Evolutionary conservation across 2,888 invertebrate genomes (phyloP).

Genomic region (Lepidocyrtoides sp.): DNA sequence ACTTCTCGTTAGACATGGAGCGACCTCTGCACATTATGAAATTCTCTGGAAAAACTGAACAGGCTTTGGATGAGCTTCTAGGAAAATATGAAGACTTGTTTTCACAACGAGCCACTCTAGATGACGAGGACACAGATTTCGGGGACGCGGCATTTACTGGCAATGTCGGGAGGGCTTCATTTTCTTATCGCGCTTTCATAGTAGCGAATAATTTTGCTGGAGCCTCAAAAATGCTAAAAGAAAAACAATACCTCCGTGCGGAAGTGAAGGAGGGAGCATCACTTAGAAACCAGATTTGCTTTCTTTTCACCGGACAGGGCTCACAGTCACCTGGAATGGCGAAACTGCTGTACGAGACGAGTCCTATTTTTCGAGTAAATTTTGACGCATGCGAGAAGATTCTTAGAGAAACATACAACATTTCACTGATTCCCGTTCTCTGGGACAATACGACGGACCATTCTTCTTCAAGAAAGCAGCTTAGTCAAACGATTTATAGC

Average conservation of each 20-base stretch:
- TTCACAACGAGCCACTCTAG: neutral
- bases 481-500: slow-evolving; percentile 70
- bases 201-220: slow-evolving; percentile 18
- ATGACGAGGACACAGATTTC: neutral
- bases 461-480: neutral
- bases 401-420: slow-evolving; percentile 22
- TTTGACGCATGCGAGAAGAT: slow-evolving; percentile 65
- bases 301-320: slow-evolving; percentile 74
- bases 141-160: slow-evolving; percentile 35
- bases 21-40: slow-evolving; percentile 73
- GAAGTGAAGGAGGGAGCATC: slow-evolving; percentile 1
- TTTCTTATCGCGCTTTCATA: slow-evolving; percentile 41
- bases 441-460: slow-evolving; percentile 28
- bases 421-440: slow-evolving; percentile 36
- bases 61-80: slow-evolving; percentile 59
- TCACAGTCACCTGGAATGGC: slow-evolving; percentile 72
- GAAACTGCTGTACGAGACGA: slow-evolving; percentile 55
- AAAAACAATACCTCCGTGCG: neutral
- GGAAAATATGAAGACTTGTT: slow-evolving; percentile 19
- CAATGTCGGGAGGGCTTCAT: slow-evolving; percentile 48
- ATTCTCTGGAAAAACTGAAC: slow-evolving; percentile 65
- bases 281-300: slow-evolving; percentile 66
- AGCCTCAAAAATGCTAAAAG: neutral
- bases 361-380: slow-evolving; percentile 53
- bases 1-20: neutral